phyloP scores from a whole-genome alignment of 2,113 vertebrate genomes.

The Mormyrus lacerda region DNA sequence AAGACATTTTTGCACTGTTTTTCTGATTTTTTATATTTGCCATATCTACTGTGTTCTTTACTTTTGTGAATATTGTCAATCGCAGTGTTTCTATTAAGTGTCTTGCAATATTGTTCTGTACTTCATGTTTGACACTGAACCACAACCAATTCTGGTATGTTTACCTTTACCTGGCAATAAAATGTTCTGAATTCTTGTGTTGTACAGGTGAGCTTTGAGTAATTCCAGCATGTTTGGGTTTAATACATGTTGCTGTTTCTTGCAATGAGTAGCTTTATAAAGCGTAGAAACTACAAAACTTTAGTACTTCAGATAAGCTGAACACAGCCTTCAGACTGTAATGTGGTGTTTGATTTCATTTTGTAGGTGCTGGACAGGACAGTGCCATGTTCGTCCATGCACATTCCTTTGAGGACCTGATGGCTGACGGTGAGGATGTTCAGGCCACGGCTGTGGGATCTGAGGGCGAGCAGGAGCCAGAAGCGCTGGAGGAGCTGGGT shows the following conservation, averaged over 20 bases:
- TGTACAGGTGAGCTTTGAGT: not conserved
- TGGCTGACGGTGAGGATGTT: slow-evolving; percentile 50
- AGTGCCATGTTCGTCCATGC: slow-evolving; percentile 86
- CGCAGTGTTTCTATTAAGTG: no score
- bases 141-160: no score
- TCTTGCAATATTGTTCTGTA: no score
- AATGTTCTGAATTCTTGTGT: not conserved
- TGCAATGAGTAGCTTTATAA: not conserved
- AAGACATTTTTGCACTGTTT: no score
- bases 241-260: not conserved
- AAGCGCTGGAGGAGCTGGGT: slow-evolving; percentile 61
- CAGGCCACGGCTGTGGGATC: slow-evolving; percentile 47
- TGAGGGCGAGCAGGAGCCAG: slow-evolving; percentile 45
- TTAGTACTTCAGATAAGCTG: not conserved
- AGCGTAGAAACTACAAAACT: not conserved
- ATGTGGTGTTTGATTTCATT: not conserved
- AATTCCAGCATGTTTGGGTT: not conserved
- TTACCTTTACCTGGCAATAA: not conserved
- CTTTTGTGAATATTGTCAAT: no score
- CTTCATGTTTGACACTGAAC: no score
- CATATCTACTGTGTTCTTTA: no score
- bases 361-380: slow-evolving; percentile 79
- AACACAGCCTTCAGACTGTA: not conserved
- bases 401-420: slow-evolving; percentile 88
- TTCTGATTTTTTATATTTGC: no score